Evolutionary conservation across 2,113 vertebrate species (phyloP), one percentile per base, ranked within the genome.

Genomic region (Upupa epops): DNA sequence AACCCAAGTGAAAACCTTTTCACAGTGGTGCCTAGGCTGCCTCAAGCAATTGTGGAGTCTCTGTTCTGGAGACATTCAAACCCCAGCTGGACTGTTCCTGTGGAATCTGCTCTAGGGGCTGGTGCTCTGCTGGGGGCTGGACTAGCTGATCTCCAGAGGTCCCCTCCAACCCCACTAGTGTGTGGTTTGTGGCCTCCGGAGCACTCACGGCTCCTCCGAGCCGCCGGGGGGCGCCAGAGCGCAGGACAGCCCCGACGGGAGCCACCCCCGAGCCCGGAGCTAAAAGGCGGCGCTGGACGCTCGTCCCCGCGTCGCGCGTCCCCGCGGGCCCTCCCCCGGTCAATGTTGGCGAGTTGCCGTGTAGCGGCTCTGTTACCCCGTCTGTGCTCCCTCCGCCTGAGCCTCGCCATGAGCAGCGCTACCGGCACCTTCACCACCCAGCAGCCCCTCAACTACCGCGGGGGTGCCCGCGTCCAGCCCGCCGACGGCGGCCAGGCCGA

Each of bases 371-470:
- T 87, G 5, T 6, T 88, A 0, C 24, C 86, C 13, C 59, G 46
- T 5, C 36, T 82, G 1, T 19, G 25, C 26, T 20, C 4, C 0
- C 8, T 34, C 5, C 69, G 9, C 5, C 36, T 46, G 31, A 9
- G 78, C 36, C 5, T 29, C 4, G 83, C 92, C 89, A 97, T 97
- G 89, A 98, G 98, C 64, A 96, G 95, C 86, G 94, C 94, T 12
- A 97, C 97, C 3, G 98, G 98, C 3, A 96, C 97, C 52, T 45
- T 98, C 86, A 73, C 95, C 19, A 64, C 97, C 48, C 96, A 97
- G 9, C 98, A 98, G 26, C 97, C 97, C 5, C 98, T 99, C 60
- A 99, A 99, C 77, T 99, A 98, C 96, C 98, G 98, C 92, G 97
- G 73, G 8, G 99, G 98, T 2, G 74, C 68, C 71, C 97, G 98